A percentile compares a stretch with the other conserved stretches of the same genome.
These are phyloP conservation scores for Troides aeacus DNA, from an alignment of 2,888 invertebrate species.

Conservation along the genomic window DNA sequence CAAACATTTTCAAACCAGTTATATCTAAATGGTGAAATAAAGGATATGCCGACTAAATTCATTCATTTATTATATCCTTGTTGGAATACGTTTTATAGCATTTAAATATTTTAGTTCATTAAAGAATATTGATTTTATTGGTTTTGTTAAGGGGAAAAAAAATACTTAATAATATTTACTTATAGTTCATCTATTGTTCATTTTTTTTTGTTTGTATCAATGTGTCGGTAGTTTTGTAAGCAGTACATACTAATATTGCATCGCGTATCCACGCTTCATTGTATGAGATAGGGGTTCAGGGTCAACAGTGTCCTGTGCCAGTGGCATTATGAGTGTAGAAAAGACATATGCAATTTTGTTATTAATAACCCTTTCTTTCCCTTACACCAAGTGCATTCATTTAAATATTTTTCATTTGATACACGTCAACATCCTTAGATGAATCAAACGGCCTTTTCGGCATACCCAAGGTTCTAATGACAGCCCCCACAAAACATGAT, in stretches of 20 bases:
- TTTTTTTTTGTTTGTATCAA: neutral
- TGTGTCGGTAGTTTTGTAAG: neutral
- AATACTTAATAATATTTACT: neutral
- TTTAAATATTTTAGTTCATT: neutral
- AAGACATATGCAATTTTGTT: too few species aligned
- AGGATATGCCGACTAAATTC: neutral
- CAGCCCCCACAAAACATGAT: conserved; percentile 10
- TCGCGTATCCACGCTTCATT: neutral
- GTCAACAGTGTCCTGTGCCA: neutral
- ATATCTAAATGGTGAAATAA: neutral
- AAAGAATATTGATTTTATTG: neutral
- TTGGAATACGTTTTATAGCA: neutral
- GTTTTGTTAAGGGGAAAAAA: too few species aligned
- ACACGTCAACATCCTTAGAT: too few species aligned
- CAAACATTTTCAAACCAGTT: neutral
- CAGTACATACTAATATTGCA: neutral
- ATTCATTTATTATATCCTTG: neutral
- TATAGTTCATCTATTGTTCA: neutral
- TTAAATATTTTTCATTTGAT: too few species aligned
- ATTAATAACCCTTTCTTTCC: too few species aligned
- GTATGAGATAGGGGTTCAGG: neutral
- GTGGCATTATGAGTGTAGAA: neutral
- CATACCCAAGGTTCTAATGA: conserved; percentile 8
- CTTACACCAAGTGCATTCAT: too few species aligned
- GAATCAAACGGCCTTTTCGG: too few species aligned